phyloP scores from a whole-genome alignment of 2,113 vertebrate species.

The Atlantisia rogersi region DNA sequence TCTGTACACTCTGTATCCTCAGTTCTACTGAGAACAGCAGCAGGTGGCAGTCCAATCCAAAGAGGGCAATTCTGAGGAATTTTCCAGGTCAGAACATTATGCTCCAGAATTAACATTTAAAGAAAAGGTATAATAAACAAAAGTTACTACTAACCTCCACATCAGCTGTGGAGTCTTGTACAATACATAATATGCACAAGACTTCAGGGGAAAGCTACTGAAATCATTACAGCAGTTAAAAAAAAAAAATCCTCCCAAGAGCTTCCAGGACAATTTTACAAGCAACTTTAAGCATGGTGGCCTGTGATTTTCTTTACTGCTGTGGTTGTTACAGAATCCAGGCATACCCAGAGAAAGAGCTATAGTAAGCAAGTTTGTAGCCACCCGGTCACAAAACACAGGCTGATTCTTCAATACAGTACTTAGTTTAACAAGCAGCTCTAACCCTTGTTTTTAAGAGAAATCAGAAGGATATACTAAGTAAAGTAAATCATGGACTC shows the following conservation, averaged over 20 bases:
- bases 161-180: background rate
- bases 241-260: background rate
- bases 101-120: background rate
- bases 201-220: background rate
- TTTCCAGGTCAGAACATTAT: background rate
- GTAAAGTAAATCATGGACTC: background rate
- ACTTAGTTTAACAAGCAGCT: background rate
- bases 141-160: background rate
- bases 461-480: background rate
- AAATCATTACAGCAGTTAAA: background rate
- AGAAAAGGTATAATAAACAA: background rate
- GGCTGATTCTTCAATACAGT: background rate
- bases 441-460: background rate
- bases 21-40: background rate
- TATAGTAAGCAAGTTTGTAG: background rate
- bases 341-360: background rate
- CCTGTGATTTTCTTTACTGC: fast-evolving
- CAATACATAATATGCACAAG: background rate
- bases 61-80: background rate
- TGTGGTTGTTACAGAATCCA: background rate
- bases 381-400: background rate
- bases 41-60: background rate
- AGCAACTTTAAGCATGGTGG: background rate
- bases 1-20: background rate
- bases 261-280: background rate